Base-by-base conservation (phyloP, 2,888 invertebrate genomes). In the Panopea generosa region DNA sequence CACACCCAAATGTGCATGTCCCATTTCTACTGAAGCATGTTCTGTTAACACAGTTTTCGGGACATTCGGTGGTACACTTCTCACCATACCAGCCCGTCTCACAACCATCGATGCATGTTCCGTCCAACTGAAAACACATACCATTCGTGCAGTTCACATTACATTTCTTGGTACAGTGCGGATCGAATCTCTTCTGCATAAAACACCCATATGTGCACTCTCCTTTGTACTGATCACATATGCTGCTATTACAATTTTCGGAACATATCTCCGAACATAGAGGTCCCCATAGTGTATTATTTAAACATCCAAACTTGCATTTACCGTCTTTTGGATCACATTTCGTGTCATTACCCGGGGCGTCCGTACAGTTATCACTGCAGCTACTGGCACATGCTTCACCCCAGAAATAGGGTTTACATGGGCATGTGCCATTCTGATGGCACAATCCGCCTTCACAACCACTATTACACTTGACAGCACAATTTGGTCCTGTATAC, bases 361-460 rank as follows among this genome's bases (percentile, higher is more conserved):
- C 53, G 16, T 53, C 53, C 4, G 16, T 27, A 27, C 53, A 53
- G 27, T 53, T 53, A 24, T 4, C 26, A 53, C n/a, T 53, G 53
- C 53, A 53, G 26, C 6, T 53, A 27, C 29, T 24, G 53, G 9
- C 27, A 16, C 53, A 53, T 27, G 26, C 16, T 2, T 26, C n/a
- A 11, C 11, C 27, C 16, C 53, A 53, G 26, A 18, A 27, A 47
- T 6, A 3, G 16, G 20, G 20, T 16, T 47, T 33, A 33, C 33
- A 33, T 7, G 11, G 33, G 11, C 33, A 33, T 33, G 4, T 4
- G 6, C 33, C 33, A 33, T 33, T 33, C 33, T 33, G 33, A 11
- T 33, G 6, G 11, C 33, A 33, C 11, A 11, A 7, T 7, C 33
- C 33, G 11, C 11, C 11, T 7, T 7, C 33, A 33, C 33, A 33